Conservation (phyloP, 2,797 vertebrate species). For the Peromyscus nudipes region DNA sequence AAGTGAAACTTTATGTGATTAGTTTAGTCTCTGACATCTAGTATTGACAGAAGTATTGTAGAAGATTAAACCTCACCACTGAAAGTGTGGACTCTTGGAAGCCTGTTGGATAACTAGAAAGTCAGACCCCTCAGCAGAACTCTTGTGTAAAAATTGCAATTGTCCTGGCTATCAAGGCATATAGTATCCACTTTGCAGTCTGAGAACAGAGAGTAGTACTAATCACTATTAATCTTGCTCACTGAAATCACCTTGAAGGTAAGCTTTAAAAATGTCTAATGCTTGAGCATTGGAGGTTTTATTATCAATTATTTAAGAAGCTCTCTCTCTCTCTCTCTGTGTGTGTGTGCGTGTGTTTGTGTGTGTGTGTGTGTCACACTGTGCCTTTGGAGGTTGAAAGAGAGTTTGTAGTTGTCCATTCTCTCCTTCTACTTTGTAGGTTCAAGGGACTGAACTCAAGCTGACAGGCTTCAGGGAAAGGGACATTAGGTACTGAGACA, state of each 20-base stretch:
- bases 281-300: neutral
- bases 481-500: neutral
- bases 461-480: neutral
- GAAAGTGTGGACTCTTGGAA: neutral
- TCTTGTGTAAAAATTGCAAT: neutral
- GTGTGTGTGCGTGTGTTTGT: too few relatives aligned
- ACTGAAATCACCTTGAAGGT: neutral
- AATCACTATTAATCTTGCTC: neutral
- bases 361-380: neutral
- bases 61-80: neutral
- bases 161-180: neutral
- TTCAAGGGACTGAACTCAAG: too few relatives aligned
- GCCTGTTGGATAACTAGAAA: neutral
- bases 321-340: neutral
- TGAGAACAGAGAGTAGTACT: neutral
- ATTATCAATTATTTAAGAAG: neutral
- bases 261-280: neutral
- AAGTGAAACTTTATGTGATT: neutral
- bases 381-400: neutral
- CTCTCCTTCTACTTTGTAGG: neutral
- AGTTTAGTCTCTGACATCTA: neutral
- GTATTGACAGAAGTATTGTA: neutral
- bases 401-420: neutral
- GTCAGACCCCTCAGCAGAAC: fast-evolving
- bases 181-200: neutral